Base-by-base conservation (phyloP, 2,797 vertebrate species). In the Antrozous pallidus region DNA sequence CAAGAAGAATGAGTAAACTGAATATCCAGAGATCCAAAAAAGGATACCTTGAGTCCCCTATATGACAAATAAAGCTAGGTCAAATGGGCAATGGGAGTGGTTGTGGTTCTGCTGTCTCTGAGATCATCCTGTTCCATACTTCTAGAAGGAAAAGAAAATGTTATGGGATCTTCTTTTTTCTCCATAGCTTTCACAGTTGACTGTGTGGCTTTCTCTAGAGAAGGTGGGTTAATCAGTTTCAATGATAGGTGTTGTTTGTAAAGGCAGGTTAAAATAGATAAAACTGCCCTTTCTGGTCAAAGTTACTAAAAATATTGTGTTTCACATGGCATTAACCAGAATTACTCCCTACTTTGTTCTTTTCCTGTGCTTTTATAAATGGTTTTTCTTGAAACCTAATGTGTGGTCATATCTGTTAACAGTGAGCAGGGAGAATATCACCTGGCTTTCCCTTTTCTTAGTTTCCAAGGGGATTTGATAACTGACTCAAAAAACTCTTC, bases 151-250 rank as follows among this genome's bases (percentile, higher is more conserved):
- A 91, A 85, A 90, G 49, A 87, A 92, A 85, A 80, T 89, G 38
- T 40, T 49, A 69, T 14, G 14, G 49, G 18, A 31, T 42, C 47
- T 63, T 61, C 17, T 26, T 61, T 36, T 94, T 92, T 42, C 28
- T 79, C 45, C 31, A 8, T 67, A 71, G 58, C 54, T 96, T 95
- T 96, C 45, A 73, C 79, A 93, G 88, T 83, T 75, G 81, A 74
- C 80, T 82, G 42, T 6, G 58, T 91, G 36, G 33, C 75, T 95
- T 84, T 95, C 33, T 93, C 38, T 92, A 54, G 82, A 75, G 49
- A 92, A 56, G 73, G 9, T 84, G 31, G 31, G 47, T 81, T 95
- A 94, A 86, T 96, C 73, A 91, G 71, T 90, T 93, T 94, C 67
- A 91, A 1, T 65, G 31, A 56, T 79, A 71, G 84, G 7, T 91